Evolutionary conservation across 1,140 invertebrate species (phyloP), one percentile per base, ranked within the genome.

Genomic region (Sinella curviseta): DNA sequence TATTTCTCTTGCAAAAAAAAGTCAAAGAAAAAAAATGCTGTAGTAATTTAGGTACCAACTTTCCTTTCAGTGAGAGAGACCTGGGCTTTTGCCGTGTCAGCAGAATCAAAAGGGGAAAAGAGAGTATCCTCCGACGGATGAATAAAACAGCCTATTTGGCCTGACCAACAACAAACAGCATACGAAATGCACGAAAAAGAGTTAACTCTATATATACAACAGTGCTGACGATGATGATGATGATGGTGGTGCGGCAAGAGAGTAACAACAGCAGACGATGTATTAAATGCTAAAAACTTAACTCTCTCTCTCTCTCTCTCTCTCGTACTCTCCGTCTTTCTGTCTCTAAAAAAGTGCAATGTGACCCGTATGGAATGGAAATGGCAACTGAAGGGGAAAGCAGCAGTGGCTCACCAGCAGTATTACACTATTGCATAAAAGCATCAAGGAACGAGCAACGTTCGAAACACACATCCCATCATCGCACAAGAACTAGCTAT

Each of bases 291-390:
- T 12, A 48, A 20, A 48, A 48, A 48, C n/a, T 12, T 12, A 48
- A 48, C 39, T 12, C 20, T 48, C 39, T 48, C 8, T 48, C 14
- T n/a, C 24, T 26, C 24, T 60, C 24, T 60, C 24, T 26, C 3
- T 12, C 57, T 26, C 4, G 17, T 8, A 48, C 57, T 60, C 57
- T 60, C 57, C 3, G 12, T 60, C 24, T 17, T 26, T 12, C 57
- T 26, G 39, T 4, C 17, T 48, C 4, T 14, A 17, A 60, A 60
- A 26, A 60, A 60, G 12, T 60, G 24, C 57, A 70, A 33, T 70
- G 65, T 70, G 30, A 70, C 31, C 65, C 65, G 65, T 70, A 30
- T 70, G 65, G 26, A 70, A 70, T 33, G 26, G 65, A 70, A 70
- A 70, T 70, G 65, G 65, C 65, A 70, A 70, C 65, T 70, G 65